These are phyloP conservation scores for Metellina segmentata DNA, from an alignment of 2,888 invertebrate genomes.

Conservation along the genomic window DNA sequence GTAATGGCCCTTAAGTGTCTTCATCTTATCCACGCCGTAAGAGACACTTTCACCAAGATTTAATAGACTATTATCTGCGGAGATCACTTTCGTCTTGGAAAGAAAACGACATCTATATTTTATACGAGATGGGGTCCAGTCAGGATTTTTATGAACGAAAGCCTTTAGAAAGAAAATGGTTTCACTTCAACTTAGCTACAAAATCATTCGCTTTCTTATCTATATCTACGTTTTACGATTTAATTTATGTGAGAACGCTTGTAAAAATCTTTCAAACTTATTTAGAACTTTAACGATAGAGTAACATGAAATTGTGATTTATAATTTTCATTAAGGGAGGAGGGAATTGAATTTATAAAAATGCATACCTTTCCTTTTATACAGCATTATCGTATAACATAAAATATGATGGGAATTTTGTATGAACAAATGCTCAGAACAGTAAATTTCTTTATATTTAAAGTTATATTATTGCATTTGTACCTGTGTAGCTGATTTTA, in stretches of 20 bases:
- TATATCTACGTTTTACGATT: background rate
- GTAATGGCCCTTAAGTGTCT: conserved; percentile 44
- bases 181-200: background rate
- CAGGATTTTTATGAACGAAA: background rate
- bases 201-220: background rate
- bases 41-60: conserved; percentile 11
- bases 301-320: no score
- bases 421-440: no score
- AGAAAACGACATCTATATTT: conserved; percentile 38
- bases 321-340: no score
- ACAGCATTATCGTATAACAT: no score
- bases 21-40: conserved; percentile 11
- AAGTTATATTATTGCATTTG: no score
- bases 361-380: no score
- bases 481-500: no score
- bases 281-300: no score
- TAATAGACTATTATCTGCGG: conserved; percentile 47
- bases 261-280: background rate
- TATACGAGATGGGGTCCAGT: conserved; percentile 18
- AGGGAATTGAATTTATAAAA: no score
- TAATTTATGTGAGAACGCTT: background rate
- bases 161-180: background rate
- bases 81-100: conserved; percentile 28
- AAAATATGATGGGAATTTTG: no score
- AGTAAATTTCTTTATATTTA: no score